A percentile compares a stretch with the other conserved stretches of the same genome.
These are phyloP conservation scores for Gymnosoma rotundatum DNA, from an alignment of 2,888 invertebrate genomes.

Conservation along the genomic window DNA sequence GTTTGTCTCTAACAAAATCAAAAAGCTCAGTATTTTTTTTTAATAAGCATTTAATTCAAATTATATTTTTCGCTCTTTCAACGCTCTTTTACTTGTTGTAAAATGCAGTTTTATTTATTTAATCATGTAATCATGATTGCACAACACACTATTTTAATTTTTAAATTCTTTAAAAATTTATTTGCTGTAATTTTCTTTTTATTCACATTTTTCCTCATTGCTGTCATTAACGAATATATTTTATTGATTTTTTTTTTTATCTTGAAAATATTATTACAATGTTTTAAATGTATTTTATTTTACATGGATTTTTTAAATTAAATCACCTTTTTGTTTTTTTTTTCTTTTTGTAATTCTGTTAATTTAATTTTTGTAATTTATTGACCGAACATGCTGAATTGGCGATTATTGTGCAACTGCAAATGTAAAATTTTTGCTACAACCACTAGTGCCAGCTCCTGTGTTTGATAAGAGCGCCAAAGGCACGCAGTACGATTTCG, in stretches of 20 bases:
- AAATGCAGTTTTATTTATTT: conserved; percentile 23
- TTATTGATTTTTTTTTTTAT: conserved; percentile 23
- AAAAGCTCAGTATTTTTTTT: neutral
- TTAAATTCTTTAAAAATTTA: neutral
- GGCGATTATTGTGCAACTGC: conserved; percentile 69
- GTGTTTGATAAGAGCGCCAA: conserved; percentile 52
- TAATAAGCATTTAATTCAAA: neutral
- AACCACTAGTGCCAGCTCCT: conserved; percentile 56
- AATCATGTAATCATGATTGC: conserved; percentile 67
- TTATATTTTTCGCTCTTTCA: neutral
- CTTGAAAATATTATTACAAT: conserved; percentile 2
- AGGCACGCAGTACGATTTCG: conserved; percentile 26
- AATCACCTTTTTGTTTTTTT: conserved; percentile 62
- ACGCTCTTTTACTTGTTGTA: conserved; percentile 13
- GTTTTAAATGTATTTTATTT: conserved; percentile 24
- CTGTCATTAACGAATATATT: conserved; percentile 22
- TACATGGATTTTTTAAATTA: conserved; percentile 29
- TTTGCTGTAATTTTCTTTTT: conserved; percentile 6
- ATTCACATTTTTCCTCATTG: conserved; percentile 11
- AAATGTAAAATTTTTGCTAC: conserved; percentile 60
- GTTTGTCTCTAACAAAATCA: neutral
- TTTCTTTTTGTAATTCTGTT: conserved; percentile 13
- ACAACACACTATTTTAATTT: conserved; percentile 59
- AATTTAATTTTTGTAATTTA: conserved; percentile 40
- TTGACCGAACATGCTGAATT: conserved; percentile 65